phyloP scores from a whole-genome alignment of 1,140 invertebrate species.

The Drosophila nebulosa region DNA sequence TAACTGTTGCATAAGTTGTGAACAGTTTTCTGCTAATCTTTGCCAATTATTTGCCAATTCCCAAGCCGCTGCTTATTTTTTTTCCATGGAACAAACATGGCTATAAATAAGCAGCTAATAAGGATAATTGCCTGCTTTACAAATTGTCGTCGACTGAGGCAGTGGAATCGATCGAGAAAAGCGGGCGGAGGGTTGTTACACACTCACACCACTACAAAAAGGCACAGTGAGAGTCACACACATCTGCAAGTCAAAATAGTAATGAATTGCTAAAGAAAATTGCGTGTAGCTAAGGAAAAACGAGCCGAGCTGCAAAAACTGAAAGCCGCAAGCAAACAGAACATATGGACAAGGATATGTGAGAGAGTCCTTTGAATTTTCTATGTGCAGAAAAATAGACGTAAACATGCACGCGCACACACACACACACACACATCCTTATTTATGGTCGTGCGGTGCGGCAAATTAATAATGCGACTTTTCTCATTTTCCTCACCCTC shows the following conservation, averaged over 20 bases:
- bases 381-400: conserved; percentile 28
- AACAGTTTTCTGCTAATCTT: conserved; percentile 23
- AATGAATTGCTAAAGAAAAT: conserved; percentile 74
- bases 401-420: conserved; percentile 16
- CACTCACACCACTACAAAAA: conserved; percentile 10
- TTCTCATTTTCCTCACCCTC: conserved; percentile 54
- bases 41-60: conserved; percentile 42
- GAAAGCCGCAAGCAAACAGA: conserved; percentile 29
- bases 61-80: conserved; percentile 30
- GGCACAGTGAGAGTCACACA: conserved; percentile 3
- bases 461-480: conserved; percentile 78
- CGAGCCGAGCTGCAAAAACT: conserved; percentile 26
- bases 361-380: conserved; percentile 69
- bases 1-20: conserved; percentile 52
- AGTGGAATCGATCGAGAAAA: neutral
- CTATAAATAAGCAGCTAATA: conserved; percentile 77
- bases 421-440: conserved; percentile 47
- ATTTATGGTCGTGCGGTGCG: conserved; percentile 73
- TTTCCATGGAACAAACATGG: conserved; percentile 64
- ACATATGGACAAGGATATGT: conserved; percentile 62
- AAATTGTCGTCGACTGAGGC: conserved; percentile 54
- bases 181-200: neutral
- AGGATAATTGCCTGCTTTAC: conserved; percentile 77
- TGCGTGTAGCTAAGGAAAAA: conserved; percentile 34
- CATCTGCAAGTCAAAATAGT: conserved; percentile 75